Base-by-base conservation (phyloP, 2,797 vertebrate species). In the Ctenopoma multispine region DNA sequence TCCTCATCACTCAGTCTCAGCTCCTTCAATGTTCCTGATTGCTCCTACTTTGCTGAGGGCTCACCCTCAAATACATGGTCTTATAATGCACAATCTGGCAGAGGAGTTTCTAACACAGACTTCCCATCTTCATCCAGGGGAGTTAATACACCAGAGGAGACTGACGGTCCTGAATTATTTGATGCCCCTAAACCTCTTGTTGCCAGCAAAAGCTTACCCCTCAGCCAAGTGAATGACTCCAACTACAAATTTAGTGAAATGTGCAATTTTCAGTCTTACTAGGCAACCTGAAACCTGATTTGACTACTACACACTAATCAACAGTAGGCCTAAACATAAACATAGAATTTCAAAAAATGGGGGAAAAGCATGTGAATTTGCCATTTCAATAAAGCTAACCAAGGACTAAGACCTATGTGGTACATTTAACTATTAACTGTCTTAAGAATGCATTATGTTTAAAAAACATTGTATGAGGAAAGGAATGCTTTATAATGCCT, bases 71-170 rank as follows among this genome's bases (percentile, higher is more conserved):
- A 68, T 7, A 47, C 69, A 3, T 88, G 82, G 83, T 73, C 83
- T 1, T 80, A 67, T 70, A 50, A 55, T 17, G 41, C 64, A 36
- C 44, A 81, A 43, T 24, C 59, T 48, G 66, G 18, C 40, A 79
- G 58, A 31, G 51, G n/a, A 36, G 54, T 43, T 15, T 31, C 68
- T 5, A 34, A 5, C 4, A 15, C 31, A 10, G 40, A 40, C n/a
- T 66, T 55, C 21, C 11, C 36, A 6, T 20, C 69, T 69, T 61
- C 67, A 31, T 21, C 64, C 10, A 83, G 57, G 1, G 90, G 76
- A 62, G 58, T 72, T 29, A 96, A 95, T 51, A 59, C 88, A 54
- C 95, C 95, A 0, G 94, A 95, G 80, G 95, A 96, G 88, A 94
- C 75, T 7, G 84, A 90, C 38, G 77, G 83, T 80, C 84, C 89